These are phyloP conservation scores for Meiosimyza decipiens DNA, from an alignment of 2,888 invertebrate species.

Conservation along the genomic window DNA sequence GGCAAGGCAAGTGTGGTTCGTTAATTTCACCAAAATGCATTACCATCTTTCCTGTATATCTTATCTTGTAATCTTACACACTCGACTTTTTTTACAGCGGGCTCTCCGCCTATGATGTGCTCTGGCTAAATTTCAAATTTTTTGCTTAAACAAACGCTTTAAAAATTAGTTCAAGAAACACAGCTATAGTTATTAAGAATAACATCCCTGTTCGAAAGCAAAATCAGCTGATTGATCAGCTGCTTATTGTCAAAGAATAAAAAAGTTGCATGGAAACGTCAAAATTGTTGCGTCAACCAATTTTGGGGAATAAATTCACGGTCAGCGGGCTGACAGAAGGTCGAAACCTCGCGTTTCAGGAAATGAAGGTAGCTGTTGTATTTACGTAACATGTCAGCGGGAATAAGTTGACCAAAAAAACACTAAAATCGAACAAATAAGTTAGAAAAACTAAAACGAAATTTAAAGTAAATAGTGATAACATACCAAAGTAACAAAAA, in stretches of 20 bases:
- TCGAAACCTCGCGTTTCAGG: conserved; percentile 2
- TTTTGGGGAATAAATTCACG: conserved; percentile 10
- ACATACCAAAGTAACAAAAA: not conserved
- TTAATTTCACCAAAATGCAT: too few species aligned
- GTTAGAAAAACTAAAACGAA: not conserved
- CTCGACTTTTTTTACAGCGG: too few species aligned
- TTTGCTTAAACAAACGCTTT: too few species aligned
- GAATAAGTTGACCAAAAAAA: conserved; percentile 36
- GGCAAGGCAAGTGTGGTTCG: too few species aligned
- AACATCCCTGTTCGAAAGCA: too few species aligned
- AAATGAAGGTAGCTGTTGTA: not conserved
- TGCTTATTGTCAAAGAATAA: not conserved
- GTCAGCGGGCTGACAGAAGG: not conserved
- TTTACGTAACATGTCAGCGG: conserved; percentile 45
- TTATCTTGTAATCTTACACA: too few species aligned
- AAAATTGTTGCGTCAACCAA: too few species aligned
- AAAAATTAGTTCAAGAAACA: too few species aligned
- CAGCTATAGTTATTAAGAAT: too few species aligned
- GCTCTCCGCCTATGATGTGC: too few species aligned
- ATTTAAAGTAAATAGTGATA: not conserved
- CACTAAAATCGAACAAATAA: not conserved
- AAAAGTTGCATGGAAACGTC: not conserved
- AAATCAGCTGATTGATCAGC: conserved; percentile 12
- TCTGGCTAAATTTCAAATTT: too few species aligned
- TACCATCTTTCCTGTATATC: too few species aligned